Evolutionary conservation across 2,888 invertebrate genomes (phyloP).

Genomic region (Eristalinus aeneus): DNA sequence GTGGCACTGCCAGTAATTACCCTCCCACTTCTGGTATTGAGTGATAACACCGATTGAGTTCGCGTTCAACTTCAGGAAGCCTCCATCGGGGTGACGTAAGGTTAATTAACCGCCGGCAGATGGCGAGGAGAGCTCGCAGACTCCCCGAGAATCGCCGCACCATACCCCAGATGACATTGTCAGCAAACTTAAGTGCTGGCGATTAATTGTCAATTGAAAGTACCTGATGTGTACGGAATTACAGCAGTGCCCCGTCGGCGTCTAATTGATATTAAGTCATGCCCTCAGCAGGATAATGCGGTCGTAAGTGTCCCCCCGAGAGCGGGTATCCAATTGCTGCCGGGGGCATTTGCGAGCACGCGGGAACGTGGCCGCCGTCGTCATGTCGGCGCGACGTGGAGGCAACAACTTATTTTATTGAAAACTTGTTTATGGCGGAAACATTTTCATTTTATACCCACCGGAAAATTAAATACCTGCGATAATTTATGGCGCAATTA

Average conservation of each 20-base stretch:
- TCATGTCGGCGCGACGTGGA: neutral
- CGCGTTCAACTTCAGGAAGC: neutral
- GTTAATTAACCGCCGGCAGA: conserved; percentile 21
- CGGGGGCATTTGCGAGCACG: neutral
- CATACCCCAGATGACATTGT: neutral
- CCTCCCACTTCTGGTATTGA: neutral
- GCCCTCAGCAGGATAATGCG: conserved; percentile 20
- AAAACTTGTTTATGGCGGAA: conserved; percentile 57
- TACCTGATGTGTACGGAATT: conserved; percentile 23
- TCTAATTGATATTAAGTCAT: conserved; percentile 60
- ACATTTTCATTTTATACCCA: conserved; percentile 53
- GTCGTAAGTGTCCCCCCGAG: conserved; percentile 32
- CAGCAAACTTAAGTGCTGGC: conserved; percentile 1
- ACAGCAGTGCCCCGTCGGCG: conserved; percentile 20
- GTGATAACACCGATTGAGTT: conserved; percentile 28
- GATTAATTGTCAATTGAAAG: conserved; percentile 8
- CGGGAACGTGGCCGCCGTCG: neutral
- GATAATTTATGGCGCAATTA: conserved; percentile 63
- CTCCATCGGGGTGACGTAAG: neutral
- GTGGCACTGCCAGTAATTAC: conserved; percentile 13
- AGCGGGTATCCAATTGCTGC: conserved; percentile 4
- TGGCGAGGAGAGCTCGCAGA: neutral
- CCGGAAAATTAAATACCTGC: conserved; percentile 59
- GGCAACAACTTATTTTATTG: conserved; percentile 21
- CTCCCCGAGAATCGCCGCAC: neutral